Percentiles rank a stretch among this genome's conserved stretches.
phyloP scores from a whole-genome alignment of 1,140 invertebrate genomes.

The Metaphire vulgaris region DNA sequence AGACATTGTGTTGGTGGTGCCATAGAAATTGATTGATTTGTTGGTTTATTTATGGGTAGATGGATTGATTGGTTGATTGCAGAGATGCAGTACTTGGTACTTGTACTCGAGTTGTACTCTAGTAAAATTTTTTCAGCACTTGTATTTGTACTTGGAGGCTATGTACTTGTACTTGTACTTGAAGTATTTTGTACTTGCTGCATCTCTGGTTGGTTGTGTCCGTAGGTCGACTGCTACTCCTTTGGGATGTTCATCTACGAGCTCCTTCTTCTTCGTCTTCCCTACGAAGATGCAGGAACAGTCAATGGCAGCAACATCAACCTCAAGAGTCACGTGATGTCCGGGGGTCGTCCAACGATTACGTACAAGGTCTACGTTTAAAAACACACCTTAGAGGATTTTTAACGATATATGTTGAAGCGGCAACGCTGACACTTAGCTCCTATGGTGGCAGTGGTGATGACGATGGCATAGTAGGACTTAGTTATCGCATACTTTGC shows the following conservation, averaged over 20 bases:
- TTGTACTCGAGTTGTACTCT: too few species aligned
- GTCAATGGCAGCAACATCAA: conserved; percentile 31
- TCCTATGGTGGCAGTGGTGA: too few species aligned
- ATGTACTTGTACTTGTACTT: too few species aligned
- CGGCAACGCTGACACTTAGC: too few species aligned
- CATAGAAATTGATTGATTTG: not conserved
- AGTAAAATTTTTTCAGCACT: too few species aligned
- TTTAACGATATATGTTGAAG: not conserved
- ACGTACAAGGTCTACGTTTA: conserved; percentile 75
- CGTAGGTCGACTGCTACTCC: conserved; percentile 89
- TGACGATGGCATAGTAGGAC: too few species aligned
- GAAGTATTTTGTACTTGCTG: too few species aligned
- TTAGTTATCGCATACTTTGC: too few species aligned
- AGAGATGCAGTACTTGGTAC: not conserved
- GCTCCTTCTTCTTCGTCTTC: conserved; percentile 81
- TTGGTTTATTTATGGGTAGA: too few species aligned
- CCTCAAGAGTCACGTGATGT: conserved; percentile 86
- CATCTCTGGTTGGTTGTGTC: conserved; percentile 31
- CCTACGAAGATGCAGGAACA: conserved; percentile 77
- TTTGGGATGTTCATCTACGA: conserved; percentile 99
- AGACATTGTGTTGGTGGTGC: too few species aligned
- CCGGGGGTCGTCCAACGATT: conserved; percentile 81
- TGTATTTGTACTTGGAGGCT: too few species aligned
- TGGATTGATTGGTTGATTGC: not conserved
- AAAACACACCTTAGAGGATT: too few species aligned